phyloP scores from a whole-genome alignment of 2,113 vertebrate genomes.

The Calidris pugnax region DNA sequence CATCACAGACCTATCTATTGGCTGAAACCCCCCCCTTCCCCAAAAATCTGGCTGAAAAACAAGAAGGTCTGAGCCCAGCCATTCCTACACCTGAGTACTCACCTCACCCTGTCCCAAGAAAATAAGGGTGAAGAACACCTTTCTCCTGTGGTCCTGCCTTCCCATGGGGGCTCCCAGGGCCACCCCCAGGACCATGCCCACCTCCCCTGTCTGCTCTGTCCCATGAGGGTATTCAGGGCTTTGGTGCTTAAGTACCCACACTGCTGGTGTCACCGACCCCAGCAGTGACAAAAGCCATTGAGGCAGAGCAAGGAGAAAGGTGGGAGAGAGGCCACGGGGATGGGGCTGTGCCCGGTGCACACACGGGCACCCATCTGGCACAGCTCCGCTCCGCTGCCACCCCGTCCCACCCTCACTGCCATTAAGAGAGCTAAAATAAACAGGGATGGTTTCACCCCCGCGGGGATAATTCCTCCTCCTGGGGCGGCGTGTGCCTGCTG shows the following conservation, averaged over 20 bases:
- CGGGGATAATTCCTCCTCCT: not conserved
- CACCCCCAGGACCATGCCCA: not conserved
- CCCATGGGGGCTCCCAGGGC: rapidly evolving
- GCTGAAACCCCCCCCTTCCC: not conserved
- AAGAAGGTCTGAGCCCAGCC: not conserved
- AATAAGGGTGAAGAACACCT: not conserved
- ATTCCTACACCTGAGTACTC: not conserved
- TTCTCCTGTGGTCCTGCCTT: not conserved
- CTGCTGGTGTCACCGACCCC: too few species aligned
- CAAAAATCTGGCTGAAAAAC: not conserved
- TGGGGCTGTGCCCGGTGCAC: rapidly evolving
- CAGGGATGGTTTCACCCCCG: not conserved
- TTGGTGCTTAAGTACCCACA: not conserved
- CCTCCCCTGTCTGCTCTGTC: not conserved
- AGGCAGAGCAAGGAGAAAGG: not conserved
- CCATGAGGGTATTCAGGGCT: not conserved
- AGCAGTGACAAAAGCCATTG: not conserved
- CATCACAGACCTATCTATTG: not conserved
- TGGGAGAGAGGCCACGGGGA: not conserved
- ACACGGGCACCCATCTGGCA: rapidly evolving
- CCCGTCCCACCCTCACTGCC: rapidly evolving
- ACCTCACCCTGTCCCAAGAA: not conserved
- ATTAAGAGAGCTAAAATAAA: not conserved
- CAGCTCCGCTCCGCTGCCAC: rapidly evolving
- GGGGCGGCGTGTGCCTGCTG: not conserved